Base-by-base conservation (phyloP, 2,888 invertebrate genomes). In the Sphinx pinastri region DNA sequence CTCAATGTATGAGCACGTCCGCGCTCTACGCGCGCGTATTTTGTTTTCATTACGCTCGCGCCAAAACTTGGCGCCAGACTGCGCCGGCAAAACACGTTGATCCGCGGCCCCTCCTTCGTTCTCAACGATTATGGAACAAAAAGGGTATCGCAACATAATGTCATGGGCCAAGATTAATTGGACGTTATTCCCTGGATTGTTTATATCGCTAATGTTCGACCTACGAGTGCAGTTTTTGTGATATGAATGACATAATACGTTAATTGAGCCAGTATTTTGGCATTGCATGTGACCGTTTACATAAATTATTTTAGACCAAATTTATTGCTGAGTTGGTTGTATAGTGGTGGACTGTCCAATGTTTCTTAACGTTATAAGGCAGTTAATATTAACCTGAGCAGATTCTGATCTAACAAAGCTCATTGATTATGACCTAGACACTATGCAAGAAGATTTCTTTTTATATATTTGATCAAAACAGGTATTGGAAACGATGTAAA, bases 41-140 rank as follows among this genome's bases (percentile, higher is more conserved):
- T 80, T 81, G 78, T 83, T 86, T 83, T 84, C 78, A 73, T 74
- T 71, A 75, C 75, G 78, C 79, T 80, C 76, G 71, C 67, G 81
- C 79, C 80, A 84, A 81, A 84, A 76, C 79, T 83, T 80, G 83
- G 85, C 86, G 85, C 84, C 82, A 76, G 80, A 76, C 73, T 57
- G 70, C 45, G 58, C 10, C 7, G 70, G 69, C 89, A 85, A 85
- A 69, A 55, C 55, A 70, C 60, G 71, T 70, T 77, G 84, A 83
- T 54, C 88, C 78, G 0, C 77, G 71, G 66, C 76, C 72, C 73
- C 79, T 77, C 81, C 74, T 74, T 54, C 73, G 31, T 55, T 51
- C 68, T n/a, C 31, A 16, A 2, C 47, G 70, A 47, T 51, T 59
- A 1, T 16, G 12, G 67, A 11, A 49, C 13, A 68, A 25, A 25